These are phyloP conservation scores for Sparus aurata DNA, from an alignment of 2,797 vertebrate genomes.

Conservation along the genomic window DNA sequence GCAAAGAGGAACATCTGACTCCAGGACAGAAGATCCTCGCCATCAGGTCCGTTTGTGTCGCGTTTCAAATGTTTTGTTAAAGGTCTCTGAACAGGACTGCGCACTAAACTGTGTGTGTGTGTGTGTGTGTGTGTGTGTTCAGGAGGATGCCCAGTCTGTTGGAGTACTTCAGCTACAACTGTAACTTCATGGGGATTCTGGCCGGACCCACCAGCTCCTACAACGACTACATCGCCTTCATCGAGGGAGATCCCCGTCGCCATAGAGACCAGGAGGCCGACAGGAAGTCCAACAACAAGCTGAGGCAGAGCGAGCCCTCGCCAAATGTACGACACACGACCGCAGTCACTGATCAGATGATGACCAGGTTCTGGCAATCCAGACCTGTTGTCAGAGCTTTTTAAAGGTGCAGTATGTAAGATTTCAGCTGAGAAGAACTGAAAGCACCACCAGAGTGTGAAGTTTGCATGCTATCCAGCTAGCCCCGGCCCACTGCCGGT, in stretches of 20 bases:
- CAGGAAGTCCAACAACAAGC: conserved; percentile 84
- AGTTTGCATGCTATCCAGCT: too few species aligned
- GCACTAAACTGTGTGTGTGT: background rate
- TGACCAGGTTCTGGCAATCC: too few species aligned
- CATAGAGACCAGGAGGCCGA: conserved; percentile 82
- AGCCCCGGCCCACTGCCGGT: too few species aligned
- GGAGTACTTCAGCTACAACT: conserved; percentile 96
- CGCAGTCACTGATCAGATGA: background rate
- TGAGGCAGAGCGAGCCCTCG: conserved; percentile 88
- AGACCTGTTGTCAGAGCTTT: too few species aligned
- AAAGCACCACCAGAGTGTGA: too few species aligned
- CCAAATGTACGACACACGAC: conserved; percentile 80
- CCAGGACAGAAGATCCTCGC: conserved; percentile 91
- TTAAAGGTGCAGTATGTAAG: too few species aligned
- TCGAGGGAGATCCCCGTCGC: conserved; percentile 91
- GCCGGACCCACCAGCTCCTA: conserved; percentile 95
- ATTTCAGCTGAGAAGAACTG: too few species aligned
- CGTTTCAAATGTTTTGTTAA: background rate
- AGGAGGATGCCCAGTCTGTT: conserved; percentile 95
- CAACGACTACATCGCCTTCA: conserved; percentile 96
- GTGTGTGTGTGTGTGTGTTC: conserved; percentile 46
- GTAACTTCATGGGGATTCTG: conserved; percentile 98
- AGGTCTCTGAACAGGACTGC: too few species aligned
- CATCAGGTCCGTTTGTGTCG: conserved; percentile 85
- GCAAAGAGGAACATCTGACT: conserved; percentile 92